phyloP scores from a whole-genome alignment of 2,888 invertebrate species.

The Stictocephala bisonia region DNA sequence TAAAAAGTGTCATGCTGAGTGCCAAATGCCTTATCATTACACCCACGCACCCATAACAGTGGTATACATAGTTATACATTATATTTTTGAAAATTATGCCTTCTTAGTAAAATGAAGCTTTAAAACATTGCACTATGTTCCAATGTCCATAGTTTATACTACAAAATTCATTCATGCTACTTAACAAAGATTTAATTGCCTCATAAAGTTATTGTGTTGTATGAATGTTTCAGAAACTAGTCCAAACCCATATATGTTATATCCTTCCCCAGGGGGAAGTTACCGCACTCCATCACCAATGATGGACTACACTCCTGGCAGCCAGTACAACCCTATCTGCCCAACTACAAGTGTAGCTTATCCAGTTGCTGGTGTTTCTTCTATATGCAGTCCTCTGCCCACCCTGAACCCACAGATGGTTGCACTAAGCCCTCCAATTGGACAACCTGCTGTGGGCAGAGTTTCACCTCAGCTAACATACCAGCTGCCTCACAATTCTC shows the following conservation, averaged over 20 bases:
- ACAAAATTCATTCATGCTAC: too few species aligned
- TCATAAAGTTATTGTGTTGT: too few species aligned
- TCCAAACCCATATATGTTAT: conserved; percentile 60
- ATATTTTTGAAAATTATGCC: too few species aligned
- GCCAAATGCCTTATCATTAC: too few species aligned
- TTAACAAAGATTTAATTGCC: too few species aligned
- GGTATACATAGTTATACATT: too few species aligned
- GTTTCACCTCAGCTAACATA: conserved; percentile 9
- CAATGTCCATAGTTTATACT: too few species aligned
- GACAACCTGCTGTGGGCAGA: neutral
- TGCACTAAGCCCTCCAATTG: neutral
- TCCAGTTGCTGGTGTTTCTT: neutral
- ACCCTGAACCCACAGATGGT: neutral
- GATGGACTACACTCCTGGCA: conserved; percentile 46
- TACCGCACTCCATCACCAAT: conserved; percentile 52
- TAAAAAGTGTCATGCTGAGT: too few species aligned
- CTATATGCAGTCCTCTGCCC: neutral
- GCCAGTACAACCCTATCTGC: conserved; percentile 4
- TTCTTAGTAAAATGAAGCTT: too few species aligned
- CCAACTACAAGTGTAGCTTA: neutral
- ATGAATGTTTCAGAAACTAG: conserved; percentile 62
- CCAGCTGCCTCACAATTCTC: too few species aligned
- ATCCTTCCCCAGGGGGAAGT: conserved; percentile 37
- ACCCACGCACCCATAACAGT: too few species aligned
- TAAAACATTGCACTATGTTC: too few species aligned